phyloP scores from a whole-genome alignment of 37 sponge, comb jelly and placozoan species.

The Halichondria panicea region DNA sequence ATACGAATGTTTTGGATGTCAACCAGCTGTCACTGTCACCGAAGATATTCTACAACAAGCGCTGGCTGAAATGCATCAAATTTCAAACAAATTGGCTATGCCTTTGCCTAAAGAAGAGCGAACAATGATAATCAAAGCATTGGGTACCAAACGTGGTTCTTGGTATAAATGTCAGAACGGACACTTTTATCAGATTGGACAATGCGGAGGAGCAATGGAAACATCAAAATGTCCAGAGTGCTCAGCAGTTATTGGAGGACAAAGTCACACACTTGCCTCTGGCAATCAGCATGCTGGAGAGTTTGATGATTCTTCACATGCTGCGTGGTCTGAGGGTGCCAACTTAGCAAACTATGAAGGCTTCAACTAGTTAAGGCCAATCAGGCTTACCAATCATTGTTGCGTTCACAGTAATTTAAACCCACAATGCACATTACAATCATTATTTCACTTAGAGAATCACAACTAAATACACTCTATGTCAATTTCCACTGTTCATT shows the following conservation, averaged over 20 bases:
- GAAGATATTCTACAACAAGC: too few species aligned
- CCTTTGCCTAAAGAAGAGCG: neutral
- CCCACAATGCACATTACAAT: too few species aligned
- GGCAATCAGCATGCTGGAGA: conserved; percentile 15
- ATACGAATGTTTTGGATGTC: too few species aligned
- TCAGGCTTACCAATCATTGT: too few species aligned
- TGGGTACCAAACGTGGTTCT: conserved; percentile 7
- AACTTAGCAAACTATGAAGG: conserved; percentile 5
- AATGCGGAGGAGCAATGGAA: conserved; percentile 20
- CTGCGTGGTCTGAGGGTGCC: conserved; percentile 12
- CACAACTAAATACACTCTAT: too few species aligned
- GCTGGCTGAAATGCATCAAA: too few species aligned
- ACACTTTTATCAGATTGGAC: conserved; percentile 11
- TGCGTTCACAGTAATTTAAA: too few species aligned
- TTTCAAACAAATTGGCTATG: too few species aligned
- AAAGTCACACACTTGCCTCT: neutral
- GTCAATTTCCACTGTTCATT: too few species aligned
- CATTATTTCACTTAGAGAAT: too few species aligned
- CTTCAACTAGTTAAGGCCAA: too few species aligned
- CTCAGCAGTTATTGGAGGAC: conserved; percentile 6
- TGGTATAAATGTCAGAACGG: conserved; percentile 19
- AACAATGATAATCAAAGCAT: neutral
- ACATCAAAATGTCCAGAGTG: conserved; percentile 7
- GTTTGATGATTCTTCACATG: conserved; percentile 11
- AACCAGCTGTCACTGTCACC: too few species aligned